A percentile compares a stretch with the other conserved stretches of the same genome.
Evolutionary conservation across 2,888 invertebrate genomes (phyloP).

Genomic region (Horisme vitalbata): DNA sequence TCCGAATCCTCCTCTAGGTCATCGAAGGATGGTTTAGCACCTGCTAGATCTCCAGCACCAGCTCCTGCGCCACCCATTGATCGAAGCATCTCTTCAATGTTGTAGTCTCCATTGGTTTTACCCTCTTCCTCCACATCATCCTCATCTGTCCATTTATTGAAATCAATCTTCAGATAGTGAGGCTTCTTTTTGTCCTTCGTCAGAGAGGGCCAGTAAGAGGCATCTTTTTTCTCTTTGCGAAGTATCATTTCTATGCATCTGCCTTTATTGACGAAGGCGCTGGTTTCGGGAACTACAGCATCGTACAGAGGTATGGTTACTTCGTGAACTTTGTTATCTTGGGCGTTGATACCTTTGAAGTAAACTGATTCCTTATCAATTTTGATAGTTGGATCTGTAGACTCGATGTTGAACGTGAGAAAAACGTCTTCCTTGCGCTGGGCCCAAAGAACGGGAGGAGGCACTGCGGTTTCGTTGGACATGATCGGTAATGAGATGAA

Average conservation of each 20-base stretch:
- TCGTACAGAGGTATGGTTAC: conserved; percentile 92
- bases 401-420: conserved; percentile 95
- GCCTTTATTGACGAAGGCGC: conserved; percentile 87
- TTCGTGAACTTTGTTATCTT: conserved; percentile 93
- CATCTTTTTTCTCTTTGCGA: conserved; percentile 86
- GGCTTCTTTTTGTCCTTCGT: conserved; percentile 94
- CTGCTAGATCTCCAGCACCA: conserved; percentile 63
- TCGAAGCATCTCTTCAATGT: conserved; percentile 88
- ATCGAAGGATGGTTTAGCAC: conserved; percentile 87
- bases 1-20: conserved; percentile 91
- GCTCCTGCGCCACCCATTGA: conserved; percentile 85
- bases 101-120: conserved; percentile 65
- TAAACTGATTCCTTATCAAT: conserved; percentile 88
- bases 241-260: conserved; percentile 90
- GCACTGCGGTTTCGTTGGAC: conserved; percentile 80
- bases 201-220: conserved; percentile 94
- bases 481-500: conserved; percentile 41
- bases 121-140: conserved; percentile 90
- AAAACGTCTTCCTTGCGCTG: conserved; percentile 92
- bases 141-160: conserved; percentile 99
- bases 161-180: conserved; percentile 98
- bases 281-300: conserved; percentile 91
- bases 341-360: conserved; percentile 93
- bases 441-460: conserved; percentile 97
- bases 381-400: conserved; percentile 92